Conservation (phyloP, 2,888 invertebrate genomes). For the Rhopalosiphum nymphaeae region DNA sequence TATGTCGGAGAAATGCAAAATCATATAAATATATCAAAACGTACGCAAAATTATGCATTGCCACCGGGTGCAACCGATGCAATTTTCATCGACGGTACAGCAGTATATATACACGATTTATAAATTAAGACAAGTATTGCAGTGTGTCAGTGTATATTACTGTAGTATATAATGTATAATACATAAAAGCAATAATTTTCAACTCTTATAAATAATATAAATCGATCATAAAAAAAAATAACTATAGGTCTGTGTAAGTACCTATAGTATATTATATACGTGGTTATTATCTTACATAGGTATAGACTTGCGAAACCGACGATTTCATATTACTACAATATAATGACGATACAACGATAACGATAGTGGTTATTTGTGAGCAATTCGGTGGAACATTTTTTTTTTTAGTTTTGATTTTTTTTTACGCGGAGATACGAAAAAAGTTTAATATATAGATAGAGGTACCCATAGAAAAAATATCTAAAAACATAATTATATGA, state of each 20-base stretch:
- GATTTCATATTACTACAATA: background rate
- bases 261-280: too few species aligned
- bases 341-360: background rate
- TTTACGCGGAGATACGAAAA: background rate
- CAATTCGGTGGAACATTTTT: background rate
- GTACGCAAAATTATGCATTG: background rate
- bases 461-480: background rate
- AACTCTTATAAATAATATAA: slow-evolving; percentile 1
- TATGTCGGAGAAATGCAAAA: background rate
- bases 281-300: background rate
- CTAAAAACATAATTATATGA: background rate
- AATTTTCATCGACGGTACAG: background rate
- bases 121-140: background rate
- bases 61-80: slow-evolving; percentile 3
- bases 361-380: background rate
- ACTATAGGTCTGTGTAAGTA: background rate
- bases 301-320: slow-evolving; percentile 3
- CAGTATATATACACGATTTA: background rate
- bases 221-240: slow-evolving; percentile 2
- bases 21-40: slow-evolving; percentile 31
- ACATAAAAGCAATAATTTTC: background rate
- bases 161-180: background rate
- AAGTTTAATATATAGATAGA: background rate
- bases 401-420: background rate
- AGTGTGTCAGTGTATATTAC: background rate